Base-by-base conservation (phyloP, 30 jellyfish, hydroid and myxozoan genomes). In the Chrysaora quinquecirrha region DNA sequence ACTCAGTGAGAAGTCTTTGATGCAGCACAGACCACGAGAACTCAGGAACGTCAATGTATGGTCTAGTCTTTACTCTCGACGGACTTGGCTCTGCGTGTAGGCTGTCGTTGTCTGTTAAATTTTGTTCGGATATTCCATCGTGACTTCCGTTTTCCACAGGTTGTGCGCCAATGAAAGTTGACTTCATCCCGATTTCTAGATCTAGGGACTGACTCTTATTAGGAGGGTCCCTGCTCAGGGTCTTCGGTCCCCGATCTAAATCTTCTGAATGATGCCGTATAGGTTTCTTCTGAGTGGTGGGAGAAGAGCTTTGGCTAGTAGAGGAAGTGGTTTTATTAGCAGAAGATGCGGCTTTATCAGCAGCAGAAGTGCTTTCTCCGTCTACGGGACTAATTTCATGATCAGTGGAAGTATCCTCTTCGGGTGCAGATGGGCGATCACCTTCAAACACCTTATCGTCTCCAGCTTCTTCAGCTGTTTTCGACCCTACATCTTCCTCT, bases 31-130 rank as follows among this genome's bases (percentile, higher is more conserved):
- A 93, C 98, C 98, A 93, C 16, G 73, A 38, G 85, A 93, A 93
- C 54, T 93, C 98, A 0, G 98, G 98, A 7, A 93, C 82, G 52
- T 93, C 98, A 66, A 93, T 68, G 47, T 68, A 93, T 11, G 98
- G 98, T 25, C 96, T 69, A 27, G 84, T 63, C 73, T 93, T 93
- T 62, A 90, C 61, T 19, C 63, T 78, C 20, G 84, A 77, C 16
- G 98, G 86, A 35, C 73, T 71, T 21, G 86, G 68, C 19, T 52
- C 68, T 2, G 27, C 29, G 27, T 12, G 2, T 2, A 3, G 80
- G 61, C 54, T 69, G 33, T 54, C 86, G 1, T 33, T 28, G 6
- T 52, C 75, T 19, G 61, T 20, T 38, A 47, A 34, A 54, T 67
- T 48, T 30, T 29, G 52, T 0, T 52, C 74, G 30, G 46, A 48